Percentiles rank a stretch among this genome's conserved stretches.
Conservation (phyloP, 2,113 vertebrate species). For the Brienomyrus longianalis region DNA sequence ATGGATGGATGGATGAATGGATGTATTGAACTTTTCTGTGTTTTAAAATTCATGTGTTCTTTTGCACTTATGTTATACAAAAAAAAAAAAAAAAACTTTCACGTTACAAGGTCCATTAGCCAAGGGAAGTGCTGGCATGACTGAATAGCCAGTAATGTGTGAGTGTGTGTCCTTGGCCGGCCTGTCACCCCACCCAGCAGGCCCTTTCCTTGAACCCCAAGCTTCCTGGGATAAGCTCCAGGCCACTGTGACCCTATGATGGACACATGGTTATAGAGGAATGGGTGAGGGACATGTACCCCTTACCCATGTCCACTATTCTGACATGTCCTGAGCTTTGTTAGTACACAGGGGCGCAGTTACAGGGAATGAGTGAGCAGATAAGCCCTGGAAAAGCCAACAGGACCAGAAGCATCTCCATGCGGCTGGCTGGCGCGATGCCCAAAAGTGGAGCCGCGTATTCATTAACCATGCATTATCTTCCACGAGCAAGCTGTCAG, state of each 20-base stretch:
- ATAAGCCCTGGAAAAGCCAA: neutral
- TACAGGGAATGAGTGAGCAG: neutral
- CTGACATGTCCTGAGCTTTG: neutral
- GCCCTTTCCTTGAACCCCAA: neutral
- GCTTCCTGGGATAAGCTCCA: neutral
- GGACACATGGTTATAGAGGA: neutral
- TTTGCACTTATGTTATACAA: neutral
- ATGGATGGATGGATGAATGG: neutral
- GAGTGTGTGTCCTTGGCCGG: neutral
- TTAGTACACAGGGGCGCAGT: neutral
- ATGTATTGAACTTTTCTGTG: neutral
- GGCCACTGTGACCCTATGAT: neutral
- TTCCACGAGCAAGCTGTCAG: constrained; percentile 15
- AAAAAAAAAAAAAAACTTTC: neutral
- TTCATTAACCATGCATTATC: constrained; percentile 11
- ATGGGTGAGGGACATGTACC: neutral
- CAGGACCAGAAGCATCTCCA: neutral
- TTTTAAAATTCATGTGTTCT: neutral
- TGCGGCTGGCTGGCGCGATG: neutral
- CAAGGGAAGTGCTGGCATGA: neutral
- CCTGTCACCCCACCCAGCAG: neutral
- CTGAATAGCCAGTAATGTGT: neutral
- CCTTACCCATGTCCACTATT: neutral
- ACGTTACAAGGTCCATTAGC: neutral
- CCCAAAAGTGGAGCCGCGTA: neutral